Evolutionary conservation across 2,113 vertebrate genomes (phyloP).

Genomic region (Benthochromis sp.): DNA sequence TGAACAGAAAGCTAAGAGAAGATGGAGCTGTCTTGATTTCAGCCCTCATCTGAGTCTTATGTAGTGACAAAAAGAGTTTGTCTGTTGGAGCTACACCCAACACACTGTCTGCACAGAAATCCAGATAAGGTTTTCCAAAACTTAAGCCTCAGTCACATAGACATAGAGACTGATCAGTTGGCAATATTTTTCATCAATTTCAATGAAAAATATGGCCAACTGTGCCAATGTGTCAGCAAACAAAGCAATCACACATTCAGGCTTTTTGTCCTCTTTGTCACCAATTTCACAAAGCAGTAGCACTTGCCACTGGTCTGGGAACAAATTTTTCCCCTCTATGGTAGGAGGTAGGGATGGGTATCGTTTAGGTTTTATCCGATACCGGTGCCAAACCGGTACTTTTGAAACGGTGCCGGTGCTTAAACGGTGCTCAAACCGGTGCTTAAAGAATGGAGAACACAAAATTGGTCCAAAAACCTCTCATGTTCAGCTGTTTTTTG

Average conservation of each 20-base stretch:
- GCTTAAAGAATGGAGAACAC: too few species aligned
- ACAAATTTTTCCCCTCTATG: neutral
- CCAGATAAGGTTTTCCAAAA: neutral
- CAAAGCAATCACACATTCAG: neutral
- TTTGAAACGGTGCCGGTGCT: too few species aligned
- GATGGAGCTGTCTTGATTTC: neutral
- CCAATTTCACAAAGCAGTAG: neutral
- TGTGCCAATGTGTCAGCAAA: neutral
- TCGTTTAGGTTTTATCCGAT: too few species aligned
- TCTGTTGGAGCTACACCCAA: neutral
- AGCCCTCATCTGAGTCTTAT: neutral
- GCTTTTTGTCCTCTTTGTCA: neutral
- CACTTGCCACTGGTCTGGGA: neutral
- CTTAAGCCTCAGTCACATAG: neutral
- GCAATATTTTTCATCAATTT: neutral
- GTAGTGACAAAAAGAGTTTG: neutral
- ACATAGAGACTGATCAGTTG: neutral
- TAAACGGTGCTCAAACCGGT: too few species aligned
- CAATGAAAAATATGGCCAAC: neutral
- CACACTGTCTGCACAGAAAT: neutral
- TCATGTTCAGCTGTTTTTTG: too few species aligned
- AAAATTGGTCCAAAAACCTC: too few species aligned
- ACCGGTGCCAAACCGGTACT: too few species aligned
- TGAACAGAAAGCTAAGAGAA: neutral
- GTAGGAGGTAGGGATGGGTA: neutral